phyloP scores from a whole-genome alignment of 2,797 vertebrate genomes.

The Decapterus maruadsi region DNA sequence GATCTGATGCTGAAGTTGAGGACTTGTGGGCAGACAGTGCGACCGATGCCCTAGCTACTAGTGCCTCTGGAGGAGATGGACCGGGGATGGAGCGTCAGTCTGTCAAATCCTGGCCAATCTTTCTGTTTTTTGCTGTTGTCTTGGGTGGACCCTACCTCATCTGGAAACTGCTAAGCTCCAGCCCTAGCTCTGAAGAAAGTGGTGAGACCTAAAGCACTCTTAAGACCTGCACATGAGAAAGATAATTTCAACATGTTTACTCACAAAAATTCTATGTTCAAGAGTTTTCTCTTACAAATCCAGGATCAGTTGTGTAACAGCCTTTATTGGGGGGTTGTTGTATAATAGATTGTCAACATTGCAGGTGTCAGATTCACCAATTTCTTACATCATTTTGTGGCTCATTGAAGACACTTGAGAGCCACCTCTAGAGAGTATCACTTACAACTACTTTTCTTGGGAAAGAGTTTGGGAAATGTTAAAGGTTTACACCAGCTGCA shows the following conservation, averaged over 20 bases:
- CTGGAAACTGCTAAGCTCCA: slow-evolving; percentile 94
- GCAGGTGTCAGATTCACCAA: not conserved
- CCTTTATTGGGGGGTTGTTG: not conserved
- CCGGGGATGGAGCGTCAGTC: slow-evolving; percentile 69
- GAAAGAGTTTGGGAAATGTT: not conserved
- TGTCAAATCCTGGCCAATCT: slow-evolving; percentile 98
- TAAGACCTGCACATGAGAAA: not conserved
- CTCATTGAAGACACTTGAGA: not conserved
- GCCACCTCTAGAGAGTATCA: not conserved
- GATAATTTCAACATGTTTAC: not conserved
- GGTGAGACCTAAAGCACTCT: slow-evolving; percentile 80
- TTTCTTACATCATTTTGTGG: not conserved
- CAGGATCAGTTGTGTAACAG: too few relatives aligned
- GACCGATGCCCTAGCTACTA: slow-evolving; percentile 81
- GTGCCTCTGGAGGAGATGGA: slow-evolving; percentile 74
- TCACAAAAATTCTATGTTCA: not conserved
- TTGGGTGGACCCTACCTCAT: slow-evolving; percentile 97
- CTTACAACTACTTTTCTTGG: not conserved
- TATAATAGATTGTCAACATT: not conserved
- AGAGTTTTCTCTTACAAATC: not conserved
- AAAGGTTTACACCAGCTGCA: not conserved
- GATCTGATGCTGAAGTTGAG: slow-evolving; percentile 88
- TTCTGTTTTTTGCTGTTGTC: slow-evolving; percentile 95
- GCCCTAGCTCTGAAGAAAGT: slow-evolving; percentile 83
- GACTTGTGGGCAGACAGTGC: slow-evolving; percentile 95